These are phyloP conservation scores for Hyperoplus lanceolatus DNA, from an alignment of 2,797 vertebrate genomes.

Conservation along the genomic window DNA sequence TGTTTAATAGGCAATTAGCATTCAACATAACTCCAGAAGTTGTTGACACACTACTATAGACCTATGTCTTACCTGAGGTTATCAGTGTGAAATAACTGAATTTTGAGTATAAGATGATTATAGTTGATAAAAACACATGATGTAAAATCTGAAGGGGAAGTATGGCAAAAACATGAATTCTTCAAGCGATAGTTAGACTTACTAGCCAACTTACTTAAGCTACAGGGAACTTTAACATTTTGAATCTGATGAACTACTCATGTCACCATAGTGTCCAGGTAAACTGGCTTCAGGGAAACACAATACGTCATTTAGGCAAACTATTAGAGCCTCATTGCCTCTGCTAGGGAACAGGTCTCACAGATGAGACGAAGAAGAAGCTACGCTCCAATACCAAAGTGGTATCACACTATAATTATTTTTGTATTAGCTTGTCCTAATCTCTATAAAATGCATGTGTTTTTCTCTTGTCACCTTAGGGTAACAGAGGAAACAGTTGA, in stretches of 20 bases:
- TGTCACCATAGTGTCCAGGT: neutral
- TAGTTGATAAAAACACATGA: neutral
- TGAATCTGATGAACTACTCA: neutral
- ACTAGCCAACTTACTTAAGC: neutral
- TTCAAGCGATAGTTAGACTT: neutral
- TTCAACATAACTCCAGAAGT: neutral
- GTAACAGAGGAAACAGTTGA: neutral
- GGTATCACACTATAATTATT: neutral
- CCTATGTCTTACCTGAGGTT: neutral
- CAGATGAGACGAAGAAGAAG: neutral
- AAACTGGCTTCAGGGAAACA: neutral
- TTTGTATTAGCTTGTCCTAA: neutral
- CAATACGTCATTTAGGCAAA: too few relatives aligned
- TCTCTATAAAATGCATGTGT: neutral
- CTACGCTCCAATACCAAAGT: neutral
- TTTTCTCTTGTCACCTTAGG: neutral
- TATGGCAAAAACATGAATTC: neutral
- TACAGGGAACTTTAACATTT: neutral
- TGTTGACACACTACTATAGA: too few relatives aligned
- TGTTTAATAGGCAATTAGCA: neutral
- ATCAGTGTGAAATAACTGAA: neutral
- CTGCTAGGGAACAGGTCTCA: neutral
- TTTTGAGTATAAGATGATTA: neutral
- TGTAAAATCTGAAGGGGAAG: neutral
- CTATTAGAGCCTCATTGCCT: too few relatives aligned